Evolutionary conservation across 2,797 vertebrate species (phyloP), one percentile per base, ranked within the genome.

Genomic region (Onychomys arenicola): DNA sequence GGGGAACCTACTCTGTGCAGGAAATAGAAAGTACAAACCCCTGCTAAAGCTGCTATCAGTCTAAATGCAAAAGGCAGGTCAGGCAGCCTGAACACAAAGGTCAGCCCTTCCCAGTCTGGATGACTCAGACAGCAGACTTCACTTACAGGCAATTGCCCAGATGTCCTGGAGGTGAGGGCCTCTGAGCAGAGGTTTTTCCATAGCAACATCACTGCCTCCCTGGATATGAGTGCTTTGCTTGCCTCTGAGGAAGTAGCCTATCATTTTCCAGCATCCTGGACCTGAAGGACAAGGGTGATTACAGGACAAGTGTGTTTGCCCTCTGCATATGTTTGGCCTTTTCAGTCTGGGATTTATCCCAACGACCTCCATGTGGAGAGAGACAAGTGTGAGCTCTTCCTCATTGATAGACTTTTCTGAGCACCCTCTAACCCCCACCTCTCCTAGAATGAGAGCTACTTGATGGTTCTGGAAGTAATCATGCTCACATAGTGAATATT

Each of bases 381-480:
- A 91, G n/a, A 65, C 88, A 87, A 85, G 78, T 96, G 95, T 86
- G 88, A 94, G 86, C 69, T 96, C 91, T 80, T 86, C 78, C 93
- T 93, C 78, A 87, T 95, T 91, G 95, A 87, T 23, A 83, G 88
- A 40, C 65, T 32, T 91, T 97, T 67, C 96, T 90, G 55, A 95
- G 90, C 49, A 71, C 77, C 87, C 87, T 25, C 32, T 43, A 75
- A 2, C 40, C 43, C 19, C 46, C 3, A 76, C 46, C 46, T 95
- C 71, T 97, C 81, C 82, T 92, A 55, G 78, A 82, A 67, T 49
- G 9, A 52, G 61, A 87, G n/a, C 40, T 75, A 82, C 46, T 11
- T 75, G 76, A 49, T 43, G 27, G 37, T 67, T 96, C 83, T 94
- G 90, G 88, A 97, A 95, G 73, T 73, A 94, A 97, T 97, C 77